These are phyloP conservation scores for Hycleus cichorii DNA, from an alignment of 1,140 invertebrate genomes.

Conservation along the genomic window DNA sequence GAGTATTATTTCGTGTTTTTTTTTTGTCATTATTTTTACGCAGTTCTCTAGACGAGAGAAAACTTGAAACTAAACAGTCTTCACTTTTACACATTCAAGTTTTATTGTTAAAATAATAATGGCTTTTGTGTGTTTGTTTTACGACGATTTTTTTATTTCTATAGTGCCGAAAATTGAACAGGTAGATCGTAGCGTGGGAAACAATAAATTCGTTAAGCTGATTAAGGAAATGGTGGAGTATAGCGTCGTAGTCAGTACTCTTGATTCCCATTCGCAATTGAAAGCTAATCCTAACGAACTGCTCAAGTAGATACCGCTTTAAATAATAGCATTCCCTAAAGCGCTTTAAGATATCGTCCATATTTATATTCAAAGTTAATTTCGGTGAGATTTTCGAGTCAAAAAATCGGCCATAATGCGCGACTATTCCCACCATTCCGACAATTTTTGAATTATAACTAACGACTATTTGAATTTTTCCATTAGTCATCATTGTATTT, in stretches of 20 bases:
- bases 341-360: slow-evolving; percentile 19
- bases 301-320: slow-evolving; percentile 23
- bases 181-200: slow-evolving; percentile 20
- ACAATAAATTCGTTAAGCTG: slow-evolving; percentile 25
- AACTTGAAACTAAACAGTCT: neutral
- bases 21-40: no score
- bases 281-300: slow-evolving; percentile 24
- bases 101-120: slow-evolving; percentile 3
- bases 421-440: no score
- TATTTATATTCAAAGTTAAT: slow-evolving; percentile 31
- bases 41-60: neutral
- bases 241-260: slow-evolving; percentile 8
- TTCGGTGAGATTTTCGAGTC: slow-evolving; percentile 17
- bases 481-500: no score
- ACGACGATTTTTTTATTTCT: slow-evolving; percentile 3
- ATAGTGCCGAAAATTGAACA: neutral
- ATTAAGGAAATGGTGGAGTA: slow-evolving; percentile 16
- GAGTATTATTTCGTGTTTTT: no score
- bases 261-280: slow-evolving; percentile 19
- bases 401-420: no score
- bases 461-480: no score
- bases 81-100: neutral
- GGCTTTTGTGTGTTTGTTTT: neutral
- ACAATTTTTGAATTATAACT: no score
- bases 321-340: slow-evolving; percentile 22